Evolutionary conservation across 2,888 invertebrate genomes (phyloP), one percentile per base, ranked within the genome.

Genomic region (Elegia similella): DNA sequence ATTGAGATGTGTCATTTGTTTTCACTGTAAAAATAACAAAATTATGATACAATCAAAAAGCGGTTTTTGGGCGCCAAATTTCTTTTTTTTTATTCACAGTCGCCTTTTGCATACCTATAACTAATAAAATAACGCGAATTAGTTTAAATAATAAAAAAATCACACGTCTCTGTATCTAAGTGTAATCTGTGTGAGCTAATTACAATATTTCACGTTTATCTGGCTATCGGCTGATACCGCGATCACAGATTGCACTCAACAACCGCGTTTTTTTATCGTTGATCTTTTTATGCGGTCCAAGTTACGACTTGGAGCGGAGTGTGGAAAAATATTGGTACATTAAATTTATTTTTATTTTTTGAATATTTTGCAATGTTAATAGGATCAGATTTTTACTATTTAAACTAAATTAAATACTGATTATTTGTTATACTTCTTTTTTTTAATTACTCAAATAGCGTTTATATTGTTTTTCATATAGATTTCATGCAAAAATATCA

Each of bases 171-270:
- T 6, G 15, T 43, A 46, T 5, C 50, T 50, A 50, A 16, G 34
- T 34, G 34, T 38, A 50, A 50, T 50, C 50, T 50, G 50, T 50
- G 34, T 50, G 10, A 50, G 34, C 50, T 50, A 50, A 50, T 50
- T 50, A 50, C 50, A 12, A 50, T 50, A 50, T 34, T 38, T 50
- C 50, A 50, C 50, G 16, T 34, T 50, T 38, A 50, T 50, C 50
- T 50, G 10, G 16, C 16, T 34, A 50, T 50, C 50, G 38, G n/a
- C 38, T 5, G 48, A 48, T 48, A 32, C 32, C 32, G 32, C 7
- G 34, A 50, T 50, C 12, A 7, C 34, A 50, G 50, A 50, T 50
- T 34, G 50, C 50, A 34, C 34, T 50, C 50, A 50, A 12, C 15
- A 12, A 17, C 16, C 17, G 50, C 34, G 34, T 53, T 53, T 42